A percentile compares a stretch with the other conserved stretches of the same genome.
Conservation (phyloP, 2,888 invertebrate species). For the Xestia rhomboidea region DNA sequence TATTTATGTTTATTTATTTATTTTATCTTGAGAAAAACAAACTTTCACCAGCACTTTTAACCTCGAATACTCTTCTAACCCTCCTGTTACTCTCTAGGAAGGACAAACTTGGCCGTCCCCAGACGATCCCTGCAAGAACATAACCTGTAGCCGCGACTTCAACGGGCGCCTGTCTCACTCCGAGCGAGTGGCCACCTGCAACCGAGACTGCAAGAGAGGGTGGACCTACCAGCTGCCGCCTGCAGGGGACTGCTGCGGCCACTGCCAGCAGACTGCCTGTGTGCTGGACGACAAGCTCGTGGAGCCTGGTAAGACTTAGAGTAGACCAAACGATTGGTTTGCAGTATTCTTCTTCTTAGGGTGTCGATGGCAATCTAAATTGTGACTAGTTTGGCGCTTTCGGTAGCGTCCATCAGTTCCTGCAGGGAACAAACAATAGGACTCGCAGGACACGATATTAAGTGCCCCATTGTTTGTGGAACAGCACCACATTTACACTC, state of each 20-base stretch:
- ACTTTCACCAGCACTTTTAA: too few relatives aligned
- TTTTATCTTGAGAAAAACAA: too few relatives aligned
- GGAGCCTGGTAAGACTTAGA: constrained; percentile 79
- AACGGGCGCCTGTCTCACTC: constrained; percentile 82
- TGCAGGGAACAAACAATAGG: too few relatives aligned
- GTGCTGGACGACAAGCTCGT: constrained; percentile 87
- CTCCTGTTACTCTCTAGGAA: constrained; percentile 74
- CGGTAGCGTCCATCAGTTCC: too few relatives aligned
- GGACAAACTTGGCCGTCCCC: constrained; percentile 88
- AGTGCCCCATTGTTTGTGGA: too few relatives aligned
- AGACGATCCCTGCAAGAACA: constrained; percentile 90
- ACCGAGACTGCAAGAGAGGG: constrained; percentile 87
- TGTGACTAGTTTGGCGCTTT: too few relatives aligned
- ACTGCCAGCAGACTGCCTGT: constrained; percentile 91
- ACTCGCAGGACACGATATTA: too few relatives aligned
- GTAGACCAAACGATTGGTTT: neutral
- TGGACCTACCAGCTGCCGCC: constrained; percentile 88
- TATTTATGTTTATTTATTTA: too few relatives aligned
- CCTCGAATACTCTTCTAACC: neutral
- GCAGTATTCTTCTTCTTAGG: too few relatives aligned
- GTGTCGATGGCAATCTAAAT: too few relatives aligned
- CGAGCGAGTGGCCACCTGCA: constrained; percentile 85
- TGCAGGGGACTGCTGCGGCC: constrained; percentile 91
- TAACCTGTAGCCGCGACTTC: constrained; percentile 85
- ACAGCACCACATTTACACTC: too few relatives aligned